Evolutionary conservation across 2,113 vertebrate genomes (phyloP), one percentile per base, ranked within the genome.

Genomic region (Ranitomeya imitator): DNA sequence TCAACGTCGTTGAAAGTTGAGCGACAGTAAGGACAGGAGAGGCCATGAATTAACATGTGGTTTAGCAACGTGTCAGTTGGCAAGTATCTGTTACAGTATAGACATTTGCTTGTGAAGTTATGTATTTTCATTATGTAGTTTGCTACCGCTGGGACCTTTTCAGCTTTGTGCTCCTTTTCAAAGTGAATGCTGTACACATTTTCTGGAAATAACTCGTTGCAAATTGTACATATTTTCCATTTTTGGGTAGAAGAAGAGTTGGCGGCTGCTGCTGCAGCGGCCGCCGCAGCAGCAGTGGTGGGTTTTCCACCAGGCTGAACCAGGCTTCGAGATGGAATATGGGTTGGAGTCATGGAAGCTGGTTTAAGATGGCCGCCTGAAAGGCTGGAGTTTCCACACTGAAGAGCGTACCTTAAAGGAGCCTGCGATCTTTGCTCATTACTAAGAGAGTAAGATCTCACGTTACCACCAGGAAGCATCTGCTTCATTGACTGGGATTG

Each of bases 121-220:
- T 99, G 98, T 93, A 99, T 99, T 94, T 99, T 99, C 98, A 99
- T 99, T 88, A 99, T 99, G 93, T 99, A 99, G 93, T 98, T 99
- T 91, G 98, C 98, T 78, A 99, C 97, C 0, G 98, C 98, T 0
- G 97, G 98, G 71, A 99, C 97, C 94, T 99, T 99, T 93, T 99
- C 98, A 0, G 98, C 98, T 93, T 99, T 99, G 94, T 99, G 98
- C 92, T 99, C 98, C 89, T 99, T 99, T 92, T 99, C 98, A 85
- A 99, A 99, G 92, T 99, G 98, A 87, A 97, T 95, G 31, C 97
- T 98, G 92, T 99, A 99, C 78, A 99, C 97, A 0, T 99, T 99
- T 92, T 99, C 98, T 14, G 98, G 98, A 89, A 99, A 99, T 78
- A 99, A 97, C 95, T 99, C 98, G 0, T 99, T 99, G 92, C 98